Evolutionary conservation across 2,888 invertebrate genomes (phyloP).

Genomic region (Tridacna crocea): DNA sequence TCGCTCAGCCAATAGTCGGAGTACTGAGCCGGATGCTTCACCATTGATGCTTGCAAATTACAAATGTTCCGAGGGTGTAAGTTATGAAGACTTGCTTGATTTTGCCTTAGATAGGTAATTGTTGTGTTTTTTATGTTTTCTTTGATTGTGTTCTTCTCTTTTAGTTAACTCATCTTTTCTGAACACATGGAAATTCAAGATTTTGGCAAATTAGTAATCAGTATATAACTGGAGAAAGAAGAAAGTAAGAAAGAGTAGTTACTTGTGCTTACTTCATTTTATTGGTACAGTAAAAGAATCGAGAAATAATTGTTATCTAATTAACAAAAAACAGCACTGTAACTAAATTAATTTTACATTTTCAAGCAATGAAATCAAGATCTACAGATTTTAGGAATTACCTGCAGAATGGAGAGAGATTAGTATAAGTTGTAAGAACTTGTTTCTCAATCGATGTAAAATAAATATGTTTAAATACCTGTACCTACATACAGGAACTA

Average conservation of each 20-base stretch:
- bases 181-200: slow-evolving; percentile 13
- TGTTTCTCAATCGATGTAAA: too few species aligned
- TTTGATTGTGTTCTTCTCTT: slow-evolving; percentile 42
- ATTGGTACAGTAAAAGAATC: not conserved
- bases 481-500: too few species aligned
- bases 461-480: too few species aligned
- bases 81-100: slow-evolving; percentile 95
- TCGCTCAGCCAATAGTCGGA: slow-evolving; percentile 60
- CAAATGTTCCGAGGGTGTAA: slow-evolving; percentile 89
- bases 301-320: too few species aligned
- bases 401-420: too few species aligned
- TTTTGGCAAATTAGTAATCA: not conserved
- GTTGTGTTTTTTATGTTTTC: slow-evolving; percentile 62
- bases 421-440: too few species aligned
- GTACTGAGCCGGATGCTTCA: slow-evolving; percentile 85
- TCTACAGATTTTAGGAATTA: too few species aligned
- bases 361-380: too few species aligned
- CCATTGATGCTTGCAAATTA: slow-evolving; percentile 82
- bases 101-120: slow-evolving; percentile 90
- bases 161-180: not conserved
- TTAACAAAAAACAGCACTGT: too few species aligned
- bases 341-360: too few species aligned
- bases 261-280: not conserved
- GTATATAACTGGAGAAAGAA: not conserved
- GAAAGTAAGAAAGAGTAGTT: not conserved